Conservation (phyloP, 2,888 invertebrate genomes). For the Lycia hirtaria region DNA sequence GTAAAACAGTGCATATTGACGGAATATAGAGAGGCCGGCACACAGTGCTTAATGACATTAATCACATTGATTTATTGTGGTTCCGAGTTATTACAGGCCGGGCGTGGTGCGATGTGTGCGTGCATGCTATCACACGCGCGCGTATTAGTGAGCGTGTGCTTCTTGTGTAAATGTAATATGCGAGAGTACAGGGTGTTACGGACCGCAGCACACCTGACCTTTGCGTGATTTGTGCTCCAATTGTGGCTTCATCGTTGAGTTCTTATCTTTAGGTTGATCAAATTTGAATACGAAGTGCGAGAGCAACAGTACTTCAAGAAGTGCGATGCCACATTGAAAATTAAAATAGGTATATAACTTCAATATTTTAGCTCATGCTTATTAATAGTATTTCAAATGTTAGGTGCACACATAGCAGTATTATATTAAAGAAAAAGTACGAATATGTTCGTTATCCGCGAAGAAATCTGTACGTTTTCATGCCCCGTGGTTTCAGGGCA, state of each 20-base stretch:
- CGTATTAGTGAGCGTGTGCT: constrained; percentile 61
- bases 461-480: too few relatives aligned
- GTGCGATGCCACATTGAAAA: background rate
- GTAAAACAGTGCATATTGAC: constrained; percentile 86
- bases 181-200: constrained; percentile 68
- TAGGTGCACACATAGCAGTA: too few relatives aligned
- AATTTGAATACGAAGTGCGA: constrained; percentile 13
- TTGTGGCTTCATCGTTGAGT: constrained; percentile 21
- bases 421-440: too few relatives aligned
- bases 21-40: constrained; percentile 86
- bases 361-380: background rate
- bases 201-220: constrained; percentile 50
- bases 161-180: constrained; percentile 79
- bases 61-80: constrained; percentile 86
- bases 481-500: too few relatives aligned
- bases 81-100: constrained; percentile 86
- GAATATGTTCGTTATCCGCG: too few relatives aligned
- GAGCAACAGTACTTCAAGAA: background rate
- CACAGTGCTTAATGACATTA: constrained; percentile 86
- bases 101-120: constrained; percentile 67
- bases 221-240: constrained; percentile 26
- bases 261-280: constrained; percentile 24
- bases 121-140: constrained; percentile 51
- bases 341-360: background rate
- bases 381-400: too few relatives aligned